Conservation (phyloP, 2,113 vertebrate species). For the Anarhynchus alexandrinus region DNA sequence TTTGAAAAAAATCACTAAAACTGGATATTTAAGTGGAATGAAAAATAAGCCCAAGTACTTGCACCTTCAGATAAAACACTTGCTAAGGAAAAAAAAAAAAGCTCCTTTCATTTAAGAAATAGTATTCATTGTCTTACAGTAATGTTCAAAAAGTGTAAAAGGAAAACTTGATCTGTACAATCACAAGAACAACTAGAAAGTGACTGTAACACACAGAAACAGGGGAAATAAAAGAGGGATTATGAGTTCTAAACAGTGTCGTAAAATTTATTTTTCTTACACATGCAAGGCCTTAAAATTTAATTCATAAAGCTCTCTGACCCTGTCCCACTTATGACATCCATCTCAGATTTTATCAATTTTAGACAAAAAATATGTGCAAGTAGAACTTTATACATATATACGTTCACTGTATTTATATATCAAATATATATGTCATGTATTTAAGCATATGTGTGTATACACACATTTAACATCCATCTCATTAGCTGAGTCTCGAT, state of each 20-base stretch:
- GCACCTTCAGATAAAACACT: not conserved
- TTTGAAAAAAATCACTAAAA: not conserved
- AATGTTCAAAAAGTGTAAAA: not conserved
- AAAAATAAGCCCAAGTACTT: not conserved
- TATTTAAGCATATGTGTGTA: not conserved
- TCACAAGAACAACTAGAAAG: not conserved
- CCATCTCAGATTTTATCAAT: not conserved
- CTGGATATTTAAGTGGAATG: not conserved
- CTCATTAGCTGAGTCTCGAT: not conserved
- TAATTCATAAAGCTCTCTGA: not conserved
- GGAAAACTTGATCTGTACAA: not conserved
- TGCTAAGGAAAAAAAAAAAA: not conserved
- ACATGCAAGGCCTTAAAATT: not conserved
- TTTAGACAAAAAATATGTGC: not conserved
- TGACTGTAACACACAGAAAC: not conserved
- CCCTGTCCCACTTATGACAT: not conserved
- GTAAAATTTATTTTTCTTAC: not conserved
- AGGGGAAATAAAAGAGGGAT: not conserved
- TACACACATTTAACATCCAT: not conserved
- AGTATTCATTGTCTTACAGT: not conserved
- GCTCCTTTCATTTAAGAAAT: not conserved
- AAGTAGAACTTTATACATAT: not conserved
- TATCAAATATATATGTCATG: too few relatives aligned
- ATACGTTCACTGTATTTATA: not conserved
- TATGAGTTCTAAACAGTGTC: not conserved